Conservation (phyloP, 2,113 vertebrate genomes). For the Chionis minor region DNA sequence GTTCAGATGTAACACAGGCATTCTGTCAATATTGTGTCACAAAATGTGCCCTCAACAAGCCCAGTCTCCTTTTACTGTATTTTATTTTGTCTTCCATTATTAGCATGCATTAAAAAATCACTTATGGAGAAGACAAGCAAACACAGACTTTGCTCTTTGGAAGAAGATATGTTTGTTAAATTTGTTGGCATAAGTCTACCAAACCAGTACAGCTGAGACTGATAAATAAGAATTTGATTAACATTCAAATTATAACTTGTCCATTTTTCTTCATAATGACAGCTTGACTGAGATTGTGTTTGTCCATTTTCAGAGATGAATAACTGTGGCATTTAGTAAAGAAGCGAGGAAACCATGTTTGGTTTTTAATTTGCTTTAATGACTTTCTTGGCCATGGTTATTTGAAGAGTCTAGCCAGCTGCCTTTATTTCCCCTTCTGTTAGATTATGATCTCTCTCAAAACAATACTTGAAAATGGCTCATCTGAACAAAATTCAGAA, state of each 20-base stretch:
- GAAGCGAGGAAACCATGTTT: slow-evolving; percentile 29
- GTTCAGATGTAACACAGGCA: neutral
- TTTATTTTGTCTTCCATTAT: slow-evolving; percentile 1
- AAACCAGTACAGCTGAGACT: slow-evolving; percentile 14
- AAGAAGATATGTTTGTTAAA: slow-evolving; percentile 10
- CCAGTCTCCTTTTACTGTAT: neutral
- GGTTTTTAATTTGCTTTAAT: slow-evolving; percentile 53
- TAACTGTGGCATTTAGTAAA: slow-evolving; percentile 38
- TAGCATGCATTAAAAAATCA: neutral
- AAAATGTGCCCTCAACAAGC: neutral
- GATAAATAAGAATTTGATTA: slow-evolving; percentile 54
- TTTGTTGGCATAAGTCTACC: neutral
- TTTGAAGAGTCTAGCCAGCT: slow-evolving; percentile 38
- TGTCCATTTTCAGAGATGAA: slow-evolving; percentile 52
- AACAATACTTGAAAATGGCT: slow-evolving; percentile 54
- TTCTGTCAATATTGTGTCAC: neutral
- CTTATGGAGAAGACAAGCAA: neutral
- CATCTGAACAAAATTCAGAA: slow-evolving; percentile 52
- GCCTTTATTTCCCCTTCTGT: slow-evolving; percentile 48
- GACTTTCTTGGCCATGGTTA: slow-evolving; percentile 41
- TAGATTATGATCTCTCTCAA: slow-evolving; percentile 44
- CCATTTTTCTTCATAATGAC: slow-evolving; percentile 46
- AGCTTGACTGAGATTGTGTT: slow-evolving; percentile 45
- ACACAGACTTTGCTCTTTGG: neutral
- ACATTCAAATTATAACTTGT: slow-evolving; percentile 34